Evolutionary conservation across 2,797 vertebrate species (phyloP), one percentile per base, ranked within the genome.

Genomic region (Erethizon dorsatum): DNA sequence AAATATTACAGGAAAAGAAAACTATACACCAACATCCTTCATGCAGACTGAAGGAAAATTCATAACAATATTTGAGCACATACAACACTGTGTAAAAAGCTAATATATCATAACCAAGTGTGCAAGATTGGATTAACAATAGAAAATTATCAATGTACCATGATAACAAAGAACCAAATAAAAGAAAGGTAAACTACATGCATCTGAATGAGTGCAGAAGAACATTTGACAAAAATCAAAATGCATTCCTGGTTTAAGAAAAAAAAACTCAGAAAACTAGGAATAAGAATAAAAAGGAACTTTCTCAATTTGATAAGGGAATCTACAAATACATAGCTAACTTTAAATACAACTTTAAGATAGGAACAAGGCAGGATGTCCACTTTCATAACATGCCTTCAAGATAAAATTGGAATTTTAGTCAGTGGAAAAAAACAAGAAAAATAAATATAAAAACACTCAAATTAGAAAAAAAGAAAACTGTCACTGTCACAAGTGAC

Each of bases 401-500:
- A 63, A 12, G 26, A 84, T 63, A 41, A 5, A 63, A 50, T 37
- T 84, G 52, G 63, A 80, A 80, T 84, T 83, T 93, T n/a, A 84
- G 61, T 89, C 52, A 65, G 20, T 63, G 11, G 37, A 87, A 91
- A 65, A 86, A 93, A 77, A 28, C 45, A 89, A 87, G 80, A 79
- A 75, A 95, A 93, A 88, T 18, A 91, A 96, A 93, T 91, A 56
- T 24, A 93, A 82, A 94, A 13, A 2, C 56, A 83, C 14, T 59
- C 13, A 47, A 79, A 61, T 80, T 82, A 13, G 31, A 92, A 95
- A 89, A 18, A 84, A 90, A 63, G 77, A 86, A 61, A 59, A 65
- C 4, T 50, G 4, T 45, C 24, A 75, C 61, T 56, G 57, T 91
- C 9, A 73, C 18, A 96, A 92, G 84, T 12, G 47, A 79, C 5